These are phyloP conservation scores for Hyposoter dolosus DNA, from an alignment of 2,888 invertebrate species.

Conservation along the genomic window DNA sequence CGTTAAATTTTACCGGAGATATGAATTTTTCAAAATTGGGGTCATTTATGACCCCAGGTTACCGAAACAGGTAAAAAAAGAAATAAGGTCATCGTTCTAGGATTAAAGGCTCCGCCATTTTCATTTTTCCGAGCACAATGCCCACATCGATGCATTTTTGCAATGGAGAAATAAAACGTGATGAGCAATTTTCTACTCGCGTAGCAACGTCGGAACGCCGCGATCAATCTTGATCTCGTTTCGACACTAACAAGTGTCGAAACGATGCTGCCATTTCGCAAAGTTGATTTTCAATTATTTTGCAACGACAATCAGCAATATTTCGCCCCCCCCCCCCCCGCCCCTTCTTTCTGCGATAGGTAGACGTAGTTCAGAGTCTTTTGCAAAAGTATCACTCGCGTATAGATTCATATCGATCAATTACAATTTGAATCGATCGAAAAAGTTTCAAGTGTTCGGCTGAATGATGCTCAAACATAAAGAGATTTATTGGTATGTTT, in stretches of 20 bases:
- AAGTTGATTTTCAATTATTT: not conserved
- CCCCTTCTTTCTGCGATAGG: not conserved
- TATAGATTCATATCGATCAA: not conserved
- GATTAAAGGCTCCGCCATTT: not conserved
- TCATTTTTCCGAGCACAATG: not conserved
- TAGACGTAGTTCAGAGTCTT: not conserved
- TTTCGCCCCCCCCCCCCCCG: too few species aligned
- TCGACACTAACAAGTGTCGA: not conserved
- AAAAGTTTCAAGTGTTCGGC: not conserved
- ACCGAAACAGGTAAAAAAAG: too few species aligned
- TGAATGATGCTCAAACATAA: conserved; percentile 16
- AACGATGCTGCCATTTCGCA: not conserved
- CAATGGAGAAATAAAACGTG: not conserved
- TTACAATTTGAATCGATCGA: not conserved
- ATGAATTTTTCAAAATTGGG: too few species aligned
- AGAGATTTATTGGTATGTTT: conserved; percentile 34
- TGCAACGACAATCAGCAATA: not conserved
- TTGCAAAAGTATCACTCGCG: not conserved
- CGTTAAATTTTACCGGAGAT: too few species aligned
- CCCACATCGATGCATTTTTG: not conserved
- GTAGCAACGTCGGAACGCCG: conserved; percentile 2
- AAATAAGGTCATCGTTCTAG: too few species aligned
- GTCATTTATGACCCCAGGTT: too few species aligned
- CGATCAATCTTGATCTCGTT: not conserved
- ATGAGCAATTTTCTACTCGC: conserved; percentile 1